These are phyloP conservation scores for Coilia nasus DNA, from an alignment of 2,797 vertebrate species.

Conservation along the genomic window DNA sequence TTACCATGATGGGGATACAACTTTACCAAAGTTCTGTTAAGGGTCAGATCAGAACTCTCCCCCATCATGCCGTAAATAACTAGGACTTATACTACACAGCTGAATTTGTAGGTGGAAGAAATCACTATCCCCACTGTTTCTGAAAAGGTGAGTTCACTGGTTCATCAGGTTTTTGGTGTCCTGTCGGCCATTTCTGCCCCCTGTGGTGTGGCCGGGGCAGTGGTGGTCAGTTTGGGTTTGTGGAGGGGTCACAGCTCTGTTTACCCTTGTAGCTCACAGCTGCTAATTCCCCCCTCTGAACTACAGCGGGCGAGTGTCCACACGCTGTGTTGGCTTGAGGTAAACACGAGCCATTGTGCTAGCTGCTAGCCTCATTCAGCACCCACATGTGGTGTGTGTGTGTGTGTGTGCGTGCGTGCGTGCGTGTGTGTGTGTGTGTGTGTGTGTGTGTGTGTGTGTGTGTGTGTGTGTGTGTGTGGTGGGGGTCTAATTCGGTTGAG, in stretches of 20 bases:
- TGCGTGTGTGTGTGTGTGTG: slow-evolving; percentile 29
- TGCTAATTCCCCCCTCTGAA: slow-evolving; percentile 35
- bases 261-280: not conserved
- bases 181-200: not conserved
- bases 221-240: not conserved
- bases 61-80: no score
- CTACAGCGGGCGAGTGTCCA: slow-evolving; percentile 36
- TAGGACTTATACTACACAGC: no score
- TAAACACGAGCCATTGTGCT: slow-evolving; percentile 50
- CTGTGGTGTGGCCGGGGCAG: not conserved
- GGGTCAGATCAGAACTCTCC: no score
- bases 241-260: slow-evolving; percentile 2
- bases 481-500: slow-evolving; percentile 9
- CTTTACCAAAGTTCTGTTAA: not conserved
- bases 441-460: slow-evolving; percentile 33
- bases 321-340: slow-evolving; percentile 40
- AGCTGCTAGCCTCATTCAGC: slow-evolving; percentile 37
- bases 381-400: slow-evolving; percentile 33
- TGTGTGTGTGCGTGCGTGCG: slow-evolving; percentile 32
- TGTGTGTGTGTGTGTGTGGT: slow-evolving; percentile 31
- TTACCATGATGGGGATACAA: not conserved
- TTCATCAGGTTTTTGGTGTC: not conserved
- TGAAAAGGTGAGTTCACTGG: not conserved
- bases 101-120: no score
- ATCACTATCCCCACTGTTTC: not conserved